phyloP scores from a whole-genome alignment of 1,140 invertebrate genomes.

The Sinonovacula constricta region DNA sequence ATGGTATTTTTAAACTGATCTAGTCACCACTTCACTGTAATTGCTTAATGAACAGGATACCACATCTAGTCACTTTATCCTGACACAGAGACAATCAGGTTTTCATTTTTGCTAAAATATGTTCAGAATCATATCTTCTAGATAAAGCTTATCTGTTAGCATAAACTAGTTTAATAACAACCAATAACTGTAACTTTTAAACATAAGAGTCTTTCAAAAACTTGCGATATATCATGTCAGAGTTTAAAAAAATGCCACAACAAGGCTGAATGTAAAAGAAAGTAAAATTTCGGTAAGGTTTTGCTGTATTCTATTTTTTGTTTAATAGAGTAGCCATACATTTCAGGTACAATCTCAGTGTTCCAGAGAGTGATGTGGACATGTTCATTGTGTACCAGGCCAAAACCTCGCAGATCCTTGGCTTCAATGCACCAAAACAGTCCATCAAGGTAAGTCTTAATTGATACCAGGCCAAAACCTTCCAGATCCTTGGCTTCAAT shows the following conservation, averaged over 20 bases:
- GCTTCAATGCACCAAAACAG: constrained; percentile 67
- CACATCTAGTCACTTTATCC: not conserved
- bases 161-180: too few species aligned
- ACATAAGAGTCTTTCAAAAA: not conserved
- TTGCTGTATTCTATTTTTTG: not conserved
- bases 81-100: not conserved
- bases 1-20: too few species aligned
- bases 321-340: too few species aligned
- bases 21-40: not conserved
- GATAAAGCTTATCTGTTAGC: too few species aligned
- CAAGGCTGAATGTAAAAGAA: not conserved
- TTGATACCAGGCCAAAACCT: constrained; percentile 68
- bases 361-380: constrained; percentile 68
- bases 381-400: constrained; percentile 73
- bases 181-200: not conserved
- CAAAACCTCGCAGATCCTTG: constrained; percentile 61
- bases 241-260: not conserved
- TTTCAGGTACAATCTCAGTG: constrained; percentile 69
- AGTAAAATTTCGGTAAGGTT: not conserved
- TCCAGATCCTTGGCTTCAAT: constrained; percentile 63
- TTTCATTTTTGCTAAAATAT: not conserved
- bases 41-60: not conserved
- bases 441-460: constrained; percentile 72
- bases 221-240: not conserved
- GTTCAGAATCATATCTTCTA: not conserved